Evolutionary conservation across 1,140 invertebrate genomes (phyloP).

Genomic region (Cydia amplana): DNA sequence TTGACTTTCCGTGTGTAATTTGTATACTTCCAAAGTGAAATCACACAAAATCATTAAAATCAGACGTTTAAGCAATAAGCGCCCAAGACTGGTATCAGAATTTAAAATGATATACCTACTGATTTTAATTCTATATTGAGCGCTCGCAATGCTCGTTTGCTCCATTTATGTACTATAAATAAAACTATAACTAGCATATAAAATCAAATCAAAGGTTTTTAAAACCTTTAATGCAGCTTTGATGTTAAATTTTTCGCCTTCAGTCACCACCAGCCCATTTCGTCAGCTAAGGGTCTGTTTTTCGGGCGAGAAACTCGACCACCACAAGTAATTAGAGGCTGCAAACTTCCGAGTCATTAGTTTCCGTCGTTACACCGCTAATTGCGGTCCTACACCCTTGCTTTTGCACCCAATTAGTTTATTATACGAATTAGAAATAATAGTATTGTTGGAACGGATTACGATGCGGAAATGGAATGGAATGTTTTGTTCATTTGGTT

Average conservation of each 20-base stretch:
- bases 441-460: constrained; percentile 7
- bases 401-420: constrained; percentile 55
- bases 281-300: neutral
- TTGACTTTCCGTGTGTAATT: too few species aligned
- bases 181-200: too few species aligned
- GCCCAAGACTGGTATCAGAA: too few species aligned
- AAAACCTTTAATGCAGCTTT: neutral
- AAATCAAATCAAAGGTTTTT: too few species aligned
- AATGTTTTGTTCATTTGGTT: constrained; percentile 16
- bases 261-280: neutral
- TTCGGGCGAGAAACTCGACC: constrained; percentile 20
- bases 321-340: constrained; percentile 42
- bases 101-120: too few species aligned
- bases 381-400: constrained; percentile 50
- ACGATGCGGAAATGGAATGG: neutral
- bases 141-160: too few species aligned
- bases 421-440: constrained; percentile 32
- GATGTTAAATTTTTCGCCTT: neutral
- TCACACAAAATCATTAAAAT: too few species aligned
- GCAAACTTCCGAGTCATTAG: constrained; percentile 55
- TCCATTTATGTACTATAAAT: too few species aligned
- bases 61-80: too few species aligned
- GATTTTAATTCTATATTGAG: too few species aligned
- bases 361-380: constrained; percentile 53
- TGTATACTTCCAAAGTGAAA: too few species aligned